Conservation (phyloP, 2,113 vertebrate genomes). For the Campylorhamphus procurvoides region DNA sequence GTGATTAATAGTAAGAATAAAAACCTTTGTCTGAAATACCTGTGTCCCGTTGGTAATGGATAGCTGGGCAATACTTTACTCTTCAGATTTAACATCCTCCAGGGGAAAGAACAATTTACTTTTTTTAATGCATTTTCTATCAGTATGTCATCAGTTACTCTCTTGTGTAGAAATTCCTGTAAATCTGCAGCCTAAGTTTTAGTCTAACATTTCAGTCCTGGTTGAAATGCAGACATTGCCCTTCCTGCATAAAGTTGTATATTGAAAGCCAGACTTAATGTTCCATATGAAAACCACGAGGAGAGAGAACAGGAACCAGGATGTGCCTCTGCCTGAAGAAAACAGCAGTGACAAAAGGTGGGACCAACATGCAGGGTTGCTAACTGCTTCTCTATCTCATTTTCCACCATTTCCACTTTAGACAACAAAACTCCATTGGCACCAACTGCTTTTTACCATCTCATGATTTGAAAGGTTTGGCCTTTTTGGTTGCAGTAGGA, state of each 20-base stretch:
- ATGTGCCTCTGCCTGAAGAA: not conserved
- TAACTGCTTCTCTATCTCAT: not conserved
- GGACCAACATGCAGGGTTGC: rapidly evolving
- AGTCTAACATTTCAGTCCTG: not conserved
- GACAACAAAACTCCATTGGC: not conserved
- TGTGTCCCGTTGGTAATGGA: not conserved
- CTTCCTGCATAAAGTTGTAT: not conserved
- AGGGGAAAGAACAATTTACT: not conserved
- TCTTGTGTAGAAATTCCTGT: not conserved
- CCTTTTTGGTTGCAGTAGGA: not conserved
- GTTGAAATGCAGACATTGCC: not conserved
- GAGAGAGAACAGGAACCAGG: not conserved
- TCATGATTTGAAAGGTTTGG: not conserved
- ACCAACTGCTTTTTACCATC: not conserved
- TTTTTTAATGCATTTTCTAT: not conserved
- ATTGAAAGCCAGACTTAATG: not conserved
- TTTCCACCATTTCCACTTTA: not conserved
- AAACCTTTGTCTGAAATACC: not conserved
- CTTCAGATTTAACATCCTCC: not conserved
- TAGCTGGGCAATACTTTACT: not conserved
- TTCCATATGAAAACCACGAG: not conserved
- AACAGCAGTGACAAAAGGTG: not conserved
- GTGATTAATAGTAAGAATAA: not conserved
- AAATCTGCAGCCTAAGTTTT: not conserved
- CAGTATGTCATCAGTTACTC: not conserved